Evolutionary conservation across 2,113 vertebrate genomes (phyloP).

Genomic region (Ophiodon elongatus): DNA sequence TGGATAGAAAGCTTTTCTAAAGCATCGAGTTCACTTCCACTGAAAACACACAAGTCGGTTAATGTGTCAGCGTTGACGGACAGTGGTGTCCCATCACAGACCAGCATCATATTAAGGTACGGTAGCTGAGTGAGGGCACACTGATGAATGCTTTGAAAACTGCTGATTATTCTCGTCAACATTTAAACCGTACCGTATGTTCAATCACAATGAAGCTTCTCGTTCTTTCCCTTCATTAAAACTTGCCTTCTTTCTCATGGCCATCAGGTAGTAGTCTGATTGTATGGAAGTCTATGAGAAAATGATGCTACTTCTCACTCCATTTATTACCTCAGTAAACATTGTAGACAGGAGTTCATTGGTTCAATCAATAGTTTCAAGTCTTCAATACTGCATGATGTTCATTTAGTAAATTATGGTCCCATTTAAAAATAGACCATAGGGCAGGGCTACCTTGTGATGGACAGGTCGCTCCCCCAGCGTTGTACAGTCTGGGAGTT

Average conservation of each 20-base stretch:
- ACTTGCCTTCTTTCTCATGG: background rate
- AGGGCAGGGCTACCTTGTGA: background rate
- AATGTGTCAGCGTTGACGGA: background rate
- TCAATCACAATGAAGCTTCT: background rate
- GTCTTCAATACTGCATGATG: background rate
- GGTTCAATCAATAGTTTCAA: background rate
- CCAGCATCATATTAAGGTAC: background rate
- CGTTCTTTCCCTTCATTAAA: background rate
- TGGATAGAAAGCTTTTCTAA: constrained; percentile 43
- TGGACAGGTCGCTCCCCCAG: background rate
- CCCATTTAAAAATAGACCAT: background rate
- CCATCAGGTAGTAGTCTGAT: background rate
- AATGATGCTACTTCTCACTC: background rate
- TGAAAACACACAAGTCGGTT: constrained; percentile 11
- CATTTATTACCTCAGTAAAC: background rate
- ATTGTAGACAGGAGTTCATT: background rate
- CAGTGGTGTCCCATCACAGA: background rate
- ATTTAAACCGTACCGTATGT: background rate
- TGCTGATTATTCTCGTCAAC: background rate
- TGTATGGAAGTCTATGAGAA: background rate
- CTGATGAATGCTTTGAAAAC: background rate
- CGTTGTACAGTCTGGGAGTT: background rate
- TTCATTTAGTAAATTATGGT: background rate
- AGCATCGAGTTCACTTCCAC: constrained; percentile 6
- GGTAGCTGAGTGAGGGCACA: background rate